These are phyloP conservation scores for Teleogryllus oceanicus DNA, from an alignment of 2,888 invertebrate genomes.

Conservation along the genomic window DNA sequence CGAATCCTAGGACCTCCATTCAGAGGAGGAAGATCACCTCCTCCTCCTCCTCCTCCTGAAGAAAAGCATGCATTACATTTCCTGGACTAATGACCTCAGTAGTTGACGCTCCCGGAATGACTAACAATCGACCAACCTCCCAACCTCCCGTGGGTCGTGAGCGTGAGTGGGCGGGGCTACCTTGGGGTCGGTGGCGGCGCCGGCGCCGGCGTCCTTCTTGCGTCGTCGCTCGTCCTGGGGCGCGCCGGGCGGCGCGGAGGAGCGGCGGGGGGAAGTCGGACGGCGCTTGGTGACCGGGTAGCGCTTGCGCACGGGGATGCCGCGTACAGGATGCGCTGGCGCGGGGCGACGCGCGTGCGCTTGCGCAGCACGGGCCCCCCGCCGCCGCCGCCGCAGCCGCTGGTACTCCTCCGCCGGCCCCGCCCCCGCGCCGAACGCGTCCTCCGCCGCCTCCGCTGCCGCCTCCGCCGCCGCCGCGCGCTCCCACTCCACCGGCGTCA, in stretches of 20 bases:
- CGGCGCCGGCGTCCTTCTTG: slow-evolving; percentile 37
- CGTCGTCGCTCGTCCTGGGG: slow-evolving; percentile 6
- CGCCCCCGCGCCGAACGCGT: background rate
- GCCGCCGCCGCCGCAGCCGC: background rate
- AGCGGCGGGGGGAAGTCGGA: slow-evolving; percentile 43
- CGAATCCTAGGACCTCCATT: too few relatives aligned
- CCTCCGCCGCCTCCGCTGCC: background rate
- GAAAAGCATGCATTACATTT: too few relatives aligned
- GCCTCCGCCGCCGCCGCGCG: background rate
- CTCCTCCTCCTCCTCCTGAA: too few relatives aligned
- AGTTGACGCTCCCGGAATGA: too few relatives aligned
- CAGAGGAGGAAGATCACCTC: too few relatives aligned
- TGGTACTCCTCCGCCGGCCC: slow-evolving; percentile 11
- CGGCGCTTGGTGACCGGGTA: slow-evolving; percentile 66
- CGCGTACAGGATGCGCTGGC: background rate
- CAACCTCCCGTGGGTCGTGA: too few relatives aligned
- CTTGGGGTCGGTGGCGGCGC: slow-evolving; percentile 60
- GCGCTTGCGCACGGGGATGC: slow-evolving; percentile 49
- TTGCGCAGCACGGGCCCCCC: background rate
- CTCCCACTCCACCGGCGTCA: background rate
- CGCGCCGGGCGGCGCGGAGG: slow-evolving; percentile 25
- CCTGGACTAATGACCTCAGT: too few relatives aligned
- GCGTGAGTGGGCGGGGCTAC: background rate
- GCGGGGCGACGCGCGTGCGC: background rate
- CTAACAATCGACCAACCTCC: too few relatives aligned